phyloP scores from a whole-genome alignment of 2,888 invertebrate species.

The Drosophila picticornis region DNA sequence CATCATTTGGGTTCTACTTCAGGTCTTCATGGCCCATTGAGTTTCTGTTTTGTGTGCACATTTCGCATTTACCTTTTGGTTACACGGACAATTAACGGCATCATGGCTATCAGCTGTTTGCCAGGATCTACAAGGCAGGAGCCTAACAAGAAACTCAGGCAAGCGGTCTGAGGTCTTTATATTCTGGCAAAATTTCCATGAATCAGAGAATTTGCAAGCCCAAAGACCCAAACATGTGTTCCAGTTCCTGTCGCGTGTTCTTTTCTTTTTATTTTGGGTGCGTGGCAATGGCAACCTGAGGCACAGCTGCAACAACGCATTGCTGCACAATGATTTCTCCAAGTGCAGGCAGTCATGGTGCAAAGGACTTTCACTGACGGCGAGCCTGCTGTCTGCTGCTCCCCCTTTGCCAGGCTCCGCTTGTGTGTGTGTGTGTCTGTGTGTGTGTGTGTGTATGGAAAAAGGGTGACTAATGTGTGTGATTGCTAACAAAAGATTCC shows the following conservation, averaged over 20 bases:
- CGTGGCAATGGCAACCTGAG: slow-evolving; percentile 47
- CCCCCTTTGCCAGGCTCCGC: slow-evolving; percentile 35
- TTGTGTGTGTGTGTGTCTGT: slow-evolving; percentile 15
- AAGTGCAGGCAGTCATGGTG: slow-evolving; percentile 73
- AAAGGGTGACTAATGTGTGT: slow-evolving; percentile 85
- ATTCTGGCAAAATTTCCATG: slow-evolving; percentile 42
- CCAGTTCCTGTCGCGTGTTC: slow-evolving; percentile 61
- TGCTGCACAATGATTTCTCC: slow-evolving; percentile 64
- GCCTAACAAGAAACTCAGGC: slow-evolving; percentile 5
- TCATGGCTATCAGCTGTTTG: slow-evolving; percentile 72
- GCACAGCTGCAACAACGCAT: slow-evolving; percentile 53
- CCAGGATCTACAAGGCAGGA: slow-evolving; percentile 19
- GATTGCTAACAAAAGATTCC: slow-evolving; percentile 84
- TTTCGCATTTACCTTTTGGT: slow-evolving; percentile 47
- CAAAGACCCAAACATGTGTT: slow-evolving; percentile 53
- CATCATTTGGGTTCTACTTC: slow-evolving; percentile 16
- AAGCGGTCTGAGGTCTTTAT: slow-evolving; percentile 35
- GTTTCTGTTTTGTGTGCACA: slow-evolving; percentile 23
- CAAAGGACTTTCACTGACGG: slow-evolving; percentile 83
- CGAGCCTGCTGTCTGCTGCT: slow-evolving; percentile 52
- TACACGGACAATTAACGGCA: slow-evolving; percentile 70
- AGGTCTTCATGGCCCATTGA: slow-evolving; percentile 51
- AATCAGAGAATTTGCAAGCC: slow-evolving; percentile 51
- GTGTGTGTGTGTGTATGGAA: slow-evolving; percentile 56
- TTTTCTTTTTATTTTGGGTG: slow-evolving; percentile 25